Evolutionary conservation across 1,140 invertebrate species (phyloP).

Genomic region (Anastrepha obliqua): DNA sequence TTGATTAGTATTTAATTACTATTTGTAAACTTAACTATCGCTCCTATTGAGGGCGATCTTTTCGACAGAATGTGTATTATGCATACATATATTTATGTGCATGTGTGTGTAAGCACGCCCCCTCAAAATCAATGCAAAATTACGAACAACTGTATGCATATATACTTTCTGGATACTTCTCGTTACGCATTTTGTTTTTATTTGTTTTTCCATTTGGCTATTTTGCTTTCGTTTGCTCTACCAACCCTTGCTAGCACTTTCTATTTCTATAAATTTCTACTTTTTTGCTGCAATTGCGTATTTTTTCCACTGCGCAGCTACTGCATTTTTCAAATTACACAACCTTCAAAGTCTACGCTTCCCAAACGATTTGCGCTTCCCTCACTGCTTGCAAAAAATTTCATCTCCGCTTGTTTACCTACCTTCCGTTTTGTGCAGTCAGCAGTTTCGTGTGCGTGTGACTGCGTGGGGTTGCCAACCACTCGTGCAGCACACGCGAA

Average conservation of each 20-base stretch:
- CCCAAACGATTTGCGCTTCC: background rate
- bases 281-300: background rate
- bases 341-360: background rate
- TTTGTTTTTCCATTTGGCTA: background rate
- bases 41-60: too few relatives aligned
- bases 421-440: background rate
- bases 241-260: background rate
- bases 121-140: too few relatives aligned
- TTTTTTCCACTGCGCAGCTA: background rate
- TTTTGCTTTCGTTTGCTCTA: background rate
- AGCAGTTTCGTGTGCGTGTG: background rate
- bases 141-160: too few relatives aligned
- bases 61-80: too few relatives aligned
- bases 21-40: too few relatives aligned
- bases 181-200: background rate
- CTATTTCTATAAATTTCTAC: conserved; percentile 10
- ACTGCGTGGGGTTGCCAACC: background rate
- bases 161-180: too few relatives aligned
- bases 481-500: background rate
- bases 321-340: conserved; percentile 12
- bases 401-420: conserved; percentile 7
- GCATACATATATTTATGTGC: background rate
- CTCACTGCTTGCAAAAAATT: background rate
- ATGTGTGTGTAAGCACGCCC: background rate
- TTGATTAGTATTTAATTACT: too few relatives aligned